These are phyloP conservation scores for Drosophila robusta DNA, from an alignment of 2,888 invertebrate species.

Conservation along the genomic window DNA sequence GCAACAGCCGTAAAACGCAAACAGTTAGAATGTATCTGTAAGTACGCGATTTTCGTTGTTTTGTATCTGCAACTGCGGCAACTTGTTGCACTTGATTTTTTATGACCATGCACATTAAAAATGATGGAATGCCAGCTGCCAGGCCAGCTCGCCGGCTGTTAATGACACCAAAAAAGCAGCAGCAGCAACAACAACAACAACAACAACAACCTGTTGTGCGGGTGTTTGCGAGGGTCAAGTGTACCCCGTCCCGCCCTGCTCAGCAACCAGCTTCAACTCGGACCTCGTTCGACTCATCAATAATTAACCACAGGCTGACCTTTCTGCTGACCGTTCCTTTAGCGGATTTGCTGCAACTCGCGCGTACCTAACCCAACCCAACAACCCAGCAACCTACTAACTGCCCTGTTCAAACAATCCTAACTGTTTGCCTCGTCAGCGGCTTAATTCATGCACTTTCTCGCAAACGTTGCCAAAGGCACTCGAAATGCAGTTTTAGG, in stretches of 20 bases:
- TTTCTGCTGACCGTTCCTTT: conserved; percentile 36
- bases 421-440: conserved; percentile 55
- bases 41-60: conserved; percentile 3
- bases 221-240: conserved; percentile 46
- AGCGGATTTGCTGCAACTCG: conserved; percentile 39
- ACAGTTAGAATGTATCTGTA: conserved; percentile 62
- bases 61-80: conserved; percentile 45
- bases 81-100: conserved; percentile 79
- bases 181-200: conserved; percentile 14
- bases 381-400: conserved; percentile 3
- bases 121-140: conserved; percentile 74
- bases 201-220: conserved; percentile 32
- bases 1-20: conserved; percentile 44
- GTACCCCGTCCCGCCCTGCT: neutral
- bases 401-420: conserved; percentile 37
- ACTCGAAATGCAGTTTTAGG: conserved; percentile 19
- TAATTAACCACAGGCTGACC: conserved; percentile 75
- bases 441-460: conserved; percentile 30
- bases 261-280: neutral
- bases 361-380: neutral
- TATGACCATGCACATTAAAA: conserved; percentile 62
- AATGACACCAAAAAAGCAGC: conserved; percentile 49
- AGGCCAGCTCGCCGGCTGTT: conserved; percentile 35
- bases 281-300: conserved; percentile 46
- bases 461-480: neutral